Evolutionary conservation across 1,140 invertebrate genomes (phyloP), one percentile per base, ranked within the genome.

Genomic region (Diorhabda elongata): DNA sequence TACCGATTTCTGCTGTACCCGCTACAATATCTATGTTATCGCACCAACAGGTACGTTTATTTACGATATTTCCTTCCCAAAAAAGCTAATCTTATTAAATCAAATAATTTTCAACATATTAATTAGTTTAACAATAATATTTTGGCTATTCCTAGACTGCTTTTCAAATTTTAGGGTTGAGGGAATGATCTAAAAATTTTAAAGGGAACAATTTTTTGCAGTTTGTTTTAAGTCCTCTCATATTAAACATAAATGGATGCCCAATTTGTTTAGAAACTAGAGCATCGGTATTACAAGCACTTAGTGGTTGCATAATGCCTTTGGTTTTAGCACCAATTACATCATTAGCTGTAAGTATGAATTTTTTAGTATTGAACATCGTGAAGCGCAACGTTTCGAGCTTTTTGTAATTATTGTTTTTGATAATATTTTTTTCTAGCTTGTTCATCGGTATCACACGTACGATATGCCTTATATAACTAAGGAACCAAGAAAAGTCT

Each of bases 381-480:
- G 26, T 2, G 1, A 26, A 26, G 0, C 26, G 1, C 26, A 26
- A 26, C 26, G 26, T 26, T 26, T 26, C 26, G 26, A 26, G 26
- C 11, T 26, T 26, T 26, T 26, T 26, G 26, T 26, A 26, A 1
- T 26, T 26, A 26, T 26, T 26, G 42, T 42, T 1, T 42, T 41
- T 2, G 2, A 61, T 61, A 42, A 9, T 57, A 26, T 57, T 66
- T 63, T 67, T 59, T 79, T 78, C 66, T 66, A 81, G 84, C 78
- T 83, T 68, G 83, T 83, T 44, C 76, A 81, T 44, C 74, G 80
- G 52, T 83, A 82, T 73, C 79, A 74, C 44, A 84, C 83, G 3
- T 83, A 82, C 59, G 73, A 83, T n/a, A 57, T 85, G 44, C 84
- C 84, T 4, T 81, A 81, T 8, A 68, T 84, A 44, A 80, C 76